Evolutionary conservation across 1,140 invertebrate species (phyloP).

Genomic region (Branchinecta lynchi): DNA sequence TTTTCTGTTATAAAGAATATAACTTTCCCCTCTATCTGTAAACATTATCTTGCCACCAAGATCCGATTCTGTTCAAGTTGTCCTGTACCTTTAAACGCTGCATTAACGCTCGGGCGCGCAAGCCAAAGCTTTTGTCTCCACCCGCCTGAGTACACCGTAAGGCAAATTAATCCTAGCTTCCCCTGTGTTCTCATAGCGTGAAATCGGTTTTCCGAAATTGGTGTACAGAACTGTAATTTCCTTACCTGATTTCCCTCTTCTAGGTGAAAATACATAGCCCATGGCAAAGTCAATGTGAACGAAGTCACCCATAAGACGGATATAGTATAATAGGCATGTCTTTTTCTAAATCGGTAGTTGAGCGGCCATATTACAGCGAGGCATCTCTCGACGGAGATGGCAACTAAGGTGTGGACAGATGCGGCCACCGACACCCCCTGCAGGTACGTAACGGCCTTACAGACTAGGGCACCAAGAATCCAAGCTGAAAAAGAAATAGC

Average conservation of each 20-base stretch:
- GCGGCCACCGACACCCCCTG: slow-evolving; percentile 47
- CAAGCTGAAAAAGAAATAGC: slow-evolving; percentile 36
- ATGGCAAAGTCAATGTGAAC: slow-evolving; percentile 39
- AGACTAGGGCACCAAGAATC: slow-evolving; percentile 41
- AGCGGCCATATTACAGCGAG: slow-evolving; percentile 42
- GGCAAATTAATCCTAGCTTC: no score
- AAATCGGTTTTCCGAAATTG: no score
- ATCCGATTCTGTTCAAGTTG: no score
- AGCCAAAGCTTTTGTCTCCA: no score
- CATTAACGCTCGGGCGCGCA: no score
- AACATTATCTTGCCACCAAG: no score
- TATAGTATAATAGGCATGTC: slow-evolving; percentile 34
- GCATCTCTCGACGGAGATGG: slow-evolving; percentile 43
- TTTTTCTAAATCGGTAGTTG: slow-evolving; percentile 37
- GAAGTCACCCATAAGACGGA: slow-evolving; percentile 40
- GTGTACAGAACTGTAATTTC: no score
- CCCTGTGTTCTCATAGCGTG: no score
- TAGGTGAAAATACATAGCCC: slow-evolving; percentile 40
- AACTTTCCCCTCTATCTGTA: no score
- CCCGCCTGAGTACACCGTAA: no score
- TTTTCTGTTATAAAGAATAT: no score
- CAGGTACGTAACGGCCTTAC: slow-evolving; percentile 43
- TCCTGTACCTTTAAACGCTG: no score
- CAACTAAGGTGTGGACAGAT: slow-evolving; percentile 45
- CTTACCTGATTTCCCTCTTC: not conserved